Evolutionary conservation across 2,797 vertebrate genomes (phyloP), one percentile per base, ranked within the genome.

Genomic region (Chelon auratus): DNA sequence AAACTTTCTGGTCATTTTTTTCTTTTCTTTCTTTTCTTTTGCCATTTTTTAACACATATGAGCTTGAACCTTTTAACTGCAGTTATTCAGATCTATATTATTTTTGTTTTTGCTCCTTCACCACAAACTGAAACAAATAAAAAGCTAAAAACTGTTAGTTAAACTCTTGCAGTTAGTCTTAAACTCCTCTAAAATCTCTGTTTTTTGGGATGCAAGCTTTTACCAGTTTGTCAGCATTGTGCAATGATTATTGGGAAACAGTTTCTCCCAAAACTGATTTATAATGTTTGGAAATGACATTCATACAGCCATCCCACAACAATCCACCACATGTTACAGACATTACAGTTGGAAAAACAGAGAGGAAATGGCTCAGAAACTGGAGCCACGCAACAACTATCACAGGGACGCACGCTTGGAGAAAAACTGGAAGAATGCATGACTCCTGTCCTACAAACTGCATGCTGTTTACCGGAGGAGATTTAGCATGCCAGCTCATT

Each of bases 251-350:
- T 67, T 57, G 75, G 72, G 72, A 71, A 80, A 78, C 50, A 15
- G 47, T 54, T 74, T 67, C 51, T 51, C 56, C 53, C 10, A 7
- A 42, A 78, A 71, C 18, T 73, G 82, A 90, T 90, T 81, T 65
- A 82, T 36, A 17, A 61, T 77, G 75, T 81, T 83, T 90, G 88
- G 89, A 86, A 77, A 17, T 52, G 71, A 86, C 80, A 73, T 43
- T 30, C 12, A 4, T 74, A 52, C 75, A 73, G 70, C 51, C 58
- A 77, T 83, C 80, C 72, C 72, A 75, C 68, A 88, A 83, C 84
- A 89, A 82, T 73, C 71, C 78, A 62, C 62, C 91, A 92, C 88
- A 92, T 91, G 91, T 63, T 93, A 81, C 78, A 77, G 69, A 78
- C 83, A 89, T 89, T 77, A 87, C 68, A 71, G 65, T 82, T 63